phyloP scores from a whole-genome alignment of 2,797 vertebrate genomes.

The Ptychadena robeensis region DNA sequence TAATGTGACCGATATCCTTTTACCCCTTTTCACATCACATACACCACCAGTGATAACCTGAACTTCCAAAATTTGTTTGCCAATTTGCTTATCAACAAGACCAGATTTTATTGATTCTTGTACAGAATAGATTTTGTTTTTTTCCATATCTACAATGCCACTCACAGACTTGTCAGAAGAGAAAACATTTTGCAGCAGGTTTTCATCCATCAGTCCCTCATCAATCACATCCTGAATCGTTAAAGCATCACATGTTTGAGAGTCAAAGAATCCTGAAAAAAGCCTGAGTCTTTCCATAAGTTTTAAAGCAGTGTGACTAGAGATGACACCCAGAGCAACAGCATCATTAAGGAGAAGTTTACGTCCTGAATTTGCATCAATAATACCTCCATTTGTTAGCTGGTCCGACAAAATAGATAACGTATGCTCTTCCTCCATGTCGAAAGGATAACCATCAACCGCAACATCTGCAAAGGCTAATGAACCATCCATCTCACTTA shows the following conservation, averaged over 20 bases:
- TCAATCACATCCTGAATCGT: slow-evolving; percentile 84
- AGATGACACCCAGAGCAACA: slow-evolving; percentile 77
- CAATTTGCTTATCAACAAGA: slow-evolving; percentile 84
- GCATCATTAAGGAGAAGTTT: slow-evolving; percentile 87
- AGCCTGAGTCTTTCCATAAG: slow-evolving; percentile 85
- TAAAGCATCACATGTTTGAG: slow-evolving; percentile 76
- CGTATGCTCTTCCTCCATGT: slow-evolving; percentile 71
- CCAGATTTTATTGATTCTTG: slow-evolving; percentile 83
- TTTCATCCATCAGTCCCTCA: slow-evolving; percentile 87
- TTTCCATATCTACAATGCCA: slow-evolving; percentile 84
- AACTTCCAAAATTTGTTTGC: slow-evolving; percentile 84
- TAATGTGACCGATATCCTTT: slow-evolving; percentile 90
- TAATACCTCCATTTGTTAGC: slow-evolving; percentile 81
- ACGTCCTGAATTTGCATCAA: slow-evolving; percentile 75
- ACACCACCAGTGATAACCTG: slow-evolving; percentile 93
- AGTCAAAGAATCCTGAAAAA: slow-evolving; percentile 91
- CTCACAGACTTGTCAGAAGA: slow-evolving; percentile 86
- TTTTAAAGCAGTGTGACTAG: slow-evolving; percentile 85
- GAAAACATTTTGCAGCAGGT: slow-evolving; percentile 86
- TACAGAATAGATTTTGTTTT: slow-evolving; percentile 78
- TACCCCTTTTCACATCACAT: slow-evolving; percentile 85
- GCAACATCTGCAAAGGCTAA: not conserved
- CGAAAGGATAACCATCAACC: slow-evolving; percentile 29
- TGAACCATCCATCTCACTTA: not conserved
- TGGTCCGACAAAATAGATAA: slow-evolving; percentile 78